Conservation (phyloP, 2,888 invertebrate genomes). For the Synanthedon andrenaeformis region DNA sequence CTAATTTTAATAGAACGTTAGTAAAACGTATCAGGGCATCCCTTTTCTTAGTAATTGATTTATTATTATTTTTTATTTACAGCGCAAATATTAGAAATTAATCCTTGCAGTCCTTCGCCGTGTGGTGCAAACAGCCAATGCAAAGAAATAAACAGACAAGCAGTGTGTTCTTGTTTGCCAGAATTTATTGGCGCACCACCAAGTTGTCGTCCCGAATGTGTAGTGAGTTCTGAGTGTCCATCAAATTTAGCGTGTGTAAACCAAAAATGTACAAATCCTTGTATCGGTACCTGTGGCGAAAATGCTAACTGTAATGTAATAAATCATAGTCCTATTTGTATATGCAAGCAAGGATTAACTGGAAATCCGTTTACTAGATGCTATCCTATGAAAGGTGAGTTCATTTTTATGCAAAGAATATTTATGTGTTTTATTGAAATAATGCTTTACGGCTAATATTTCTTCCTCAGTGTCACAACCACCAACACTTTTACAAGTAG, state of each 20-base stretch:
- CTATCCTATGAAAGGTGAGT: slow-evolving; percentile 66
- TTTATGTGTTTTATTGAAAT: background rate
- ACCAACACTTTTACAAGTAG: slow-evolving; percentile 22
- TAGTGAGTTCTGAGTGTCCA: slow-evolving; percentile 76
- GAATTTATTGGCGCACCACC: slow-evolving; percentile 77
- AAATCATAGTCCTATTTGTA: slow-evolving; percentile 81
- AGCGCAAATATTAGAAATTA: slow-evolving; percentile 38
- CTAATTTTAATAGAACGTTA: background rate
- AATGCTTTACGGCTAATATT: background rate
- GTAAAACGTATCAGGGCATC: background rate
- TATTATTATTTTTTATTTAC: slow-evolving; percentile 14
- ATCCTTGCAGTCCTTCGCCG: slow-evolving; percentile 68
- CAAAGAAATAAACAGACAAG: slow-evolving; percentile 76
- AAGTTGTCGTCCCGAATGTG: slow-evolving; percentile 79
- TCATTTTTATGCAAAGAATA: background rate
- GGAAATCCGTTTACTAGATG: slow-evolving; percentile 85
- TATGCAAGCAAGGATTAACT: slow-evolving; percentile 76
- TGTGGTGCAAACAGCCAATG: slow-evolving; percentile 85
- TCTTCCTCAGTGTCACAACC: slow-evolving; percentile 38
- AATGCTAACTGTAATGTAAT: slow-evolving; percentile 74
- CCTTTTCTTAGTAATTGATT: background rate
- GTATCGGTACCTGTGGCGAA: slow-evolving; percentile 72
- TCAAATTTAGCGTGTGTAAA: slow-evolving; percentile 75
- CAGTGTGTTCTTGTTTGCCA: slow-evolving; percentile 77
- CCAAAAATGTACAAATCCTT: slow-evolving; percentile 78